phyloP scores from a whole-genome alignment of 2,113 vertebrate genomes.

The Callocephalon fimbriatum region DNA sequence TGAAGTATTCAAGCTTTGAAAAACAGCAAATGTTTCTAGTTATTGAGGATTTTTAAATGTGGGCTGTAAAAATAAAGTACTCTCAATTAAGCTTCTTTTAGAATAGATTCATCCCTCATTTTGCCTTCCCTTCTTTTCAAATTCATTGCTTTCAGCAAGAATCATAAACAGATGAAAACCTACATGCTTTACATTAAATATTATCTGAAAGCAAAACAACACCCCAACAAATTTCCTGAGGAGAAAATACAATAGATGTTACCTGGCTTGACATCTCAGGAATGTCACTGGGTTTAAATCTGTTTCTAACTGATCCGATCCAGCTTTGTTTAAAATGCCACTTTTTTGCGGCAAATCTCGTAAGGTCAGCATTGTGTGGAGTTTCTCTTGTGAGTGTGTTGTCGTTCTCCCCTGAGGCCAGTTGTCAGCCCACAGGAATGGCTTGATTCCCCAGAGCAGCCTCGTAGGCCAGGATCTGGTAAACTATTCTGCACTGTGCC shows the following conservation, averaged over 20 bases:
- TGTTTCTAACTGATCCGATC: neutral
- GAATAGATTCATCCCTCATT: neutral
- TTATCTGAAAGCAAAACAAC: neutral
- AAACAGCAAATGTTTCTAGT: neutral
- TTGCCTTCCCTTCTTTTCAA: neutral
- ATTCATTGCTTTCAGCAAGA: neutral
- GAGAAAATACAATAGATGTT: neutral
- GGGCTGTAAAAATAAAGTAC: neutral
- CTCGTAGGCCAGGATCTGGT: neutral
- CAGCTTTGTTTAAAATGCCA: neutral
- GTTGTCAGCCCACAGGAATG: neutral
- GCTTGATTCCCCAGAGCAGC: neutral
- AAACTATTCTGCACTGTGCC: neutral
- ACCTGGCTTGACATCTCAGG: neutral
- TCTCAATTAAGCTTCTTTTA: neutral
- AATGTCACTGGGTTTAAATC: neutral
- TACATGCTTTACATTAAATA: neutral
- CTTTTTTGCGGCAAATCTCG: neutral
- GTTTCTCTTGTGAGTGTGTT: neutral
- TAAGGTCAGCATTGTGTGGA: neutral
- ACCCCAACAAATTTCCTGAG: accelerated
- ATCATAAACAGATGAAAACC: neutral
- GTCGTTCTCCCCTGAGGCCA: neutral
- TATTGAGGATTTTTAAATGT: neutral
- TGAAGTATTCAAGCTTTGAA: neutral